Evolutionary conservation across 2,797 vertebrate species (phyloP).

Genomic region (Staurois parvus): DNA sequence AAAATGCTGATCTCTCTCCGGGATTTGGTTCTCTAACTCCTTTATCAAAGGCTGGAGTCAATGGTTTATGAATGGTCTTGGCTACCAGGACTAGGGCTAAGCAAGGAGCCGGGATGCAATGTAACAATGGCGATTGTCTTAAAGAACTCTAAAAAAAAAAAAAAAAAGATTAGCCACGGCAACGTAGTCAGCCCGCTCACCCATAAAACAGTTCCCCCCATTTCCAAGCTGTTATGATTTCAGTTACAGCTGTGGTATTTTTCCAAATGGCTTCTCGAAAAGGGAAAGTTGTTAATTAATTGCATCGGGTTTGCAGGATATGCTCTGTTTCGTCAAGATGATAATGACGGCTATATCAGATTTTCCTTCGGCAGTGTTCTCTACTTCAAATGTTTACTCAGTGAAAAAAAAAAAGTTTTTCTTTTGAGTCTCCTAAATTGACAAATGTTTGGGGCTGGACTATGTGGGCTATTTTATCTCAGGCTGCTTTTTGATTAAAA

Average conservation of each 20-base stretch:
- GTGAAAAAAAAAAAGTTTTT: too few species aligned
- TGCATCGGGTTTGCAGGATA: too few species aligned
- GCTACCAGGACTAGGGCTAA: not conserved
- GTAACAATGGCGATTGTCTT: too few species aligned
- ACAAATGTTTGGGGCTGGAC: too few species aligned
- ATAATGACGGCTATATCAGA: not conserved
- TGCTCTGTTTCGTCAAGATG: not conserved
- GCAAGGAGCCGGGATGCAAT: too few species aligned
- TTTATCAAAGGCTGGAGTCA: conserved; percentile 58
- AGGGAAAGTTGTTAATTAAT: too few species aligned
- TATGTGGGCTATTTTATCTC: too few species aligned
- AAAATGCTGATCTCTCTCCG: conserved; percentile 59
- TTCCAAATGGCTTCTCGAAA: too few species aligned
- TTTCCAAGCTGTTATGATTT: conserved; percentile 19
- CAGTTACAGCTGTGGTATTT: not conserved
- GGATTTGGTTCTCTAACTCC: conserved; percentile 60
- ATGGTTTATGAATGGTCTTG: conserved; percentile 28
- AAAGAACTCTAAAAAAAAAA: too few species aligned
- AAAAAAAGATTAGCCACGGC: not conserved
- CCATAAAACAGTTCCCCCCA: conserved; percentile 22
- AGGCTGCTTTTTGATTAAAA: too few species aligned
- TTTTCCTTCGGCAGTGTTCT: not conserved
- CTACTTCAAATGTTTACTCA: not conserved
- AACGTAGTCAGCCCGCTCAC: conserved; percentile 37
- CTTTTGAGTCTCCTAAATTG: too few species aligned